Evolutionary conservation across 2,797 vertebrate genomes (phyloP), one percentile per base, ranked within the genome.

Genomic region (Neoniphon sammara): DNA sequence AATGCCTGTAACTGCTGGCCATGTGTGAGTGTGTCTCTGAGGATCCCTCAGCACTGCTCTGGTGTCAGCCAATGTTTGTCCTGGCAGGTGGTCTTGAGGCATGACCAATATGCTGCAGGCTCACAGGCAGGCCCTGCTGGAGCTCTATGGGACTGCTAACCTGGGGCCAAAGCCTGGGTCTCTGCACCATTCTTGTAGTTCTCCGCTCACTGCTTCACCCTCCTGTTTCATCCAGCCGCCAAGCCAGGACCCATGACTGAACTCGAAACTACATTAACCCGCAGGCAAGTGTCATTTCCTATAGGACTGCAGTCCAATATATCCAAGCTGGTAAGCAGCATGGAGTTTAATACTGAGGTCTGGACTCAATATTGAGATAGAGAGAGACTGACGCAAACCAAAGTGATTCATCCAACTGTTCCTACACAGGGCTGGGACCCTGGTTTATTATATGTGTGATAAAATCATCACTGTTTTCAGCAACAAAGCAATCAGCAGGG

Each of bases 31-130:
- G 53, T 55, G 73, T 88, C 87, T 90, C 87, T 70, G 81, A 85
- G 87, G 85, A 88, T 86, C 68, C 18, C 20, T 86, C 81, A 81
- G 69, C 73, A 27, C 53, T 23, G 25, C 31, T 52, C 49, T 66
- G 49, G 17, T 66, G 42, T 61, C 57, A 86, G 86, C 82, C 81
- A 84, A 82, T 83, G 77, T 74, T 80, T 47, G 65, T 53, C 77
- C 76, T 89, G 86, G 88, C 91, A 91, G 91, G 87, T 83, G 83
- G 87, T 89, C 83, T 79, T 49, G 66, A 91, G 89, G 80, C 88
- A 90, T 84, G 80, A 87, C 85, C 85, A 89, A 87, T 87, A 82
- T 59, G 61, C 80, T 78, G 65, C 68, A 73, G 55, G 63, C 77
- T 80, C 71, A 76, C 76, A 77, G 68, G 71, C 66, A 80, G 80